phyloP scores from a whole-genome alignment of 2,888 invertebrate genomes.

The Bruchidius siliquastri region DNA sequence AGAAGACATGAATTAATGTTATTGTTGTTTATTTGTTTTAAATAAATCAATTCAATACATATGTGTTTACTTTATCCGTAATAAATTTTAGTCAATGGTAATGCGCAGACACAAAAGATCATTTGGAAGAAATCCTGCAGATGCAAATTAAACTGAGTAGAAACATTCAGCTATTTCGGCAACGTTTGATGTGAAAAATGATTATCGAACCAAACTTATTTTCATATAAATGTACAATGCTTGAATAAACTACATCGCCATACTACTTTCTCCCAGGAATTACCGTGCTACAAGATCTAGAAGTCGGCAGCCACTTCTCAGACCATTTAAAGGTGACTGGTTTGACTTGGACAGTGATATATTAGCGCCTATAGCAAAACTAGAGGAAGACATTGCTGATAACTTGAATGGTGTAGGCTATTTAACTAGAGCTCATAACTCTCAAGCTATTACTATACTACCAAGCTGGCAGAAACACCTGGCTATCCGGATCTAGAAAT shows the following conservation, averaged over 20 bases:
- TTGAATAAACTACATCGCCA: background rate
- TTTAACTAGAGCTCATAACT: conserved; percentile 8
- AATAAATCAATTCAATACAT: background rate
- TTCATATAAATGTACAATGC: background rate
- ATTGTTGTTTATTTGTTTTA: background rate
- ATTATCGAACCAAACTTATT: too few relatives aligned
- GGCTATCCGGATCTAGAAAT: conserved; percentile 18
- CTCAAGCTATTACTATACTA: conserved; percentile 16
- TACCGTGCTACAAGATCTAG: conserved; percentile 56
- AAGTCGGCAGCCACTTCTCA: conserved; percentile 70
- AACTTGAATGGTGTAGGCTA: conserved; percentile 19
- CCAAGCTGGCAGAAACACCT: conserved; percentile 7
- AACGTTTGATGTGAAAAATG: too few relatives aligned
- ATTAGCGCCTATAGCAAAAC: conserved; percentile 33
- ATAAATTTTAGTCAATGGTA: too few relatives aligned
- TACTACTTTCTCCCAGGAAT: conserved; percentile 45
- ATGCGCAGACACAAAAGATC: too few relatives aligned
- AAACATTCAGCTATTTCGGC: too few relatives aligned
- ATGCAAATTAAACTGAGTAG: too few relatives aligned
- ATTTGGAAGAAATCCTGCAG: too few relatives aligned
- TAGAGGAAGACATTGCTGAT: conserved; percentile 52
- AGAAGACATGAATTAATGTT: background rate
- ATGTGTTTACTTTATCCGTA: too few relatives aligned
- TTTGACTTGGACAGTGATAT: conserved; percentile 64
- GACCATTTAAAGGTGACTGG: conserved; percentile 71